Evolutionary conservation across 2,797 vertebrate genomes (phyloP), one percentile per base, ranked within the genome.

Genomic region (Notamacropus eugenii): DNA sequence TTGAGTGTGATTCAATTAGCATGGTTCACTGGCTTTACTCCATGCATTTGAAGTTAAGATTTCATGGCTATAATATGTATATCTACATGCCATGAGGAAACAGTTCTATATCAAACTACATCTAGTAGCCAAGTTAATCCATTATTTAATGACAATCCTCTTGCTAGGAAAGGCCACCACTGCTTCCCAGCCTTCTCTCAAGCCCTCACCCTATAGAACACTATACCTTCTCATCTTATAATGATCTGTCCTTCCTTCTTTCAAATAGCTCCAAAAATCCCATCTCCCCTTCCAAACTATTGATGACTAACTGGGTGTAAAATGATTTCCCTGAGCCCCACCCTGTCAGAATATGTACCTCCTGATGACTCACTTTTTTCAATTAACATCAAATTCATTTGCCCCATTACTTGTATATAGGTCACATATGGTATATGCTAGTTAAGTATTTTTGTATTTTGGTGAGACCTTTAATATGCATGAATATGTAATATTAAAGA

Each of bases 351-450:
- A 90, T 52, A 10, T 19, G 82, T 91, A 95, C 0, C 54, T 94
- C 95, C 31, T 55, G 1, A 0, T 96, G 97, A 96, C 55, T 98
- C 96, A 95, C 12, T 56, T 52, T 90, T 24, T 54, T 4, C 27
- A 54, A 90, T 56, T 67, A 90, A 27, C 92, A 93, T 91, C 93
- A 34, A 50, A 40, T 54, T n/a, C 0, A 1, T 58, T 54, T 90
- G 46, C 31, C n/a, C 55, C 28, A 3, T 29, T 19, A 46, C 3
- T 82, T 1, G 4, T 46, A 4, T 50, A 12, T 87, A 87, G 74
- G 46, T 87, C 40, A 50, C 3, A 87, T 87, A 27, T 87, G 74
- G 24, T 29, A 5, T 1, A 0, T 55, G 58, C 55, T 19, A 31
- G 82, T 9, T 74, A 40, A 8, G 0, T 54, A 34, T 57, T 16